phyloP scores from a whole-genome alignment of 2,113 vertebrate genomes.

The Setophaga kirtlandii region DNA sequence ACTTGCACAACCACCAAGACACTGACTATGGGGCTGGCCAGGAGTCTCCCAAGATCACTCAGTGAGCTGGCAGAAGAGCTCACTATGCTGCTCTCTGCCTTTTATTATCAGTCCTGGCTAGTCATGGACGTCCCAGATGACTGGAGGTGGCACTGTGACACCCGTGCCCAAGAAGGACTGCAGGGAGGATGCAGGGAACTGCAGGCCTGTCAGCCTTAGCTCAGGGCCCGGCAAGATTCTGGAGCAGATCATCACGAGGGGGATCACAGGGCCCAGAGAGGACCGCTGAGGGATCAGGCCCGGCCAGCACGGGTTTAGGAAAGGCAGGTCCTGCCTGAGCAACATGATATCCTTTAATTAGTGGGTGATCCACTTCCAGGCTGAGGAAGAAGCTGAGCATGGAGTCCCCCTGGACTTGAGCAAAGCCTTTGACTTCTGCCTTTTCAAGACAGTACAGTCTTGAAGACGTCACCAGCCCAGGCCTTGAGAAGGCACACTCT shows the following conservation, averaged over 20 bases:
- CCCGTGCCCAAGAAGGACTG: fast-evolving
- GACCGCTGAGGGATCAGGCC: not conserved
- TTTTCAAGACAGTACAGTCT: too few species aligned
- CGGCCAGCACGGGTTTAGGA: not conserved
- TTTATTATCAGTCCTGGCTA: too few species aligned
- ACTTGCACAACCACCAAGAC: not conserved
- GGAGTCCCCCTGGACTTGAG: not conserved
- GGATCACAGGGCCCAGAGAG: fast-evolving
- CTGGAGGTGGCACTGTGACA: too few species aligned
- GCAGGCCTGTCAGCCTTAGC: not conserved
- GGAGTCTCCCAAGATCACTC: fast-evolving
- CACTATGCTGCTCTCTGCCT: fast-evolving
- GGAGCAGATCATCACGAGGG: fast-evolving
- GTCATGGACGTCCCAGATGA: too few species aligned
- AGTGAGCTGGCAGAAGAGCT: fast-evolving
- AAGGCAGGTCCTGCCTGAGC: not conserved
- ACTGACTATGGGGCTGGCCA: not conserved
- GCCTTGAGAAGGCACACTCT: not conserved
- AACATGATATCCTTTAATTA: fast-evolving
- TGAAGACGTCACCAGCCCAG: too few species aligned
- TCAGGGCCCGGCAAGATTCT: fast-evolving
- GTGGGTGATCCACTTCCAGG: fast-evolving
- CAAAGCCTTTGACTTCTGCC: not conserved
- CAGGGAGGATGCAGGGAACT: not conserved
- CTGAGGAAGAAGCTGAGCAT: not conserved